These are phyloP conservation scores for Lampris megalopsis DNA, from an alignment of 2,113 vertebrate genomes.

Conservation along the genomic window DNA sequence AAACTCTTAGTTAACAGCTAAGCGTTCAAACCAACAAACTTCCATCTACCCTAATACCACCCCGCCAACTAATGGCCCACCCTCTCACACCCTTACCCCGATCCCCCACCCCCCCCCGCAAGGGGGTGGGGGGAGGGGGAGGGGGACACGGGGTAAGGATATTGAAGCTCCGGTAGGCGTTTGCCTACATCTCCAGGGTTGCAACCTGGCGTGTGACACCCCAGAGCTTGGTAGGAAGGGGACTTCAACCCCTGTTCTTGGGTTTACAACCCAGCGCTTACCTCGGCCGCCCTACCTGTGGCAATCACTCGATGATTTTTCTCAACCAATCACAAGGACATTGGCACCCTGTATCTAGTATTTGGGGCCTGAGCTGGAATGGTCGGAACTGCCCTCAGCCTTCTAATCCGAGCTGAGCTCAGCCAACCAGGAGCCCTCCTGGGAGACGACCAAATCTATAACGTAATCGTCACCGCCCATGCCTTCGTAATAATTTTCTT, in stretches of 20 bases:
- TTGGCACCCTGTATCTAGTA: constrained; percentile 61
- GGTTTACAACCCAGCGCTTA: constrained; percentile 63
- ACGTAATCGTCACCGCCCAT: constrained; percentile 55
- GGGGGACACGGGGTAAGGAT: too few species aligned
- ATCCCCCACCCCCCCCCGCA: too few species aligned
- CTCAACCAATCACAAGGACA: constrained; percentile 72
- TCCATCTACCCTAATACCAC: constrained; percentile 49
- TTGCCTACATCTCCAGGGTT: constrained; percentile 42
- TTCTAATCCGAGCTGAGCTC: constrained; percentile 55
- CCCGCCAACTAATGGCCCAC: too few species aligned
- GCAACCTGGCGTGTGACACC: constrained; percentile 60
- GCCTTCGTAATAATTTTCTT: constrained; percentile 65
- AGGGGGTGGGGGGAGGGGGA: too few species aligned
- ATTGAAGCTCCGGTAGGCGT: constrained; percentile 43
- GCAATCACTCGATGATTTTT: constrained; percentile 65
- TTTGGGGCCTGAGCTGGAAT: constrained; percentile 70
- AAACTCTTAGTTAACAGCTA: constrained; percentile 70
- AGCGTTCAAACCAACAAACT: constrained; percentile 51
- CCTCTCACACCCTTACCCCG: too few species aligned
- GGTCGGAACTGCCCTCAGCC: constrained; percentile 44
- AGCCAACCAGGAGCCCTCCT: constrained; percentile 39
- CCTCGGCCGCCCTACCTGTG: constrained; percentile 66
- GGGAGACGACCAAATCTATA: constrained; percentile 53
- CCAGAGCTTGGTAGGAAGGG: constrained; percentile 51
- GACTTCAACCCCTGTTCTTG: constrained; percentile 45